phyloP scores from a whole-genome alignment of 1,140 invertebrate species.

The Diachasmimorpha longicaudata region DNA sequence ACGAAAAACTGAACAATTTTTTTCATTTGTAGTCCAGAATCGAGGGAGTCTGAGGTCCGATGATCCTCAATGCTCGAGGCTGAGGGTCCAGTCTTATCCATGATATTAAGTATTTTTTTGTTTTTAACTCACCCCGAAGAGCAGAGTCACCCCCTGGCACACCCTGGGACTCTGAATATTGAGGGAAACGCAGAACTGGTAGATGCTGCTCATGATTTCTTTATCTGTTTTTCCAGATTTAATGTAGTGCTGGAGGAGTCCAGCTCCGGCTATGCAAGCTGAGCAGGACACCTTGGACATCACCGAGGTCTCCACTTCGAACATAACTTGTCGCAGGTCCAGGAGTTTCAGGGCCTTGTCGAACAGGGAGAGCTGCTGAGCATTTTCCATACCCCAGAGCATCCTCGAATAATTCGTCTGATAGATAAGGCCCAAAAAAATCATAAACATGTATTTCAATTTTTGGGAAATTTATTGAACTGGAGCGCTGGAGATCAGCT shows the following conservation, averaged over 20 bases:
- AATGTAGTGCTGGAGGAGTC: conserved; percentile 85
- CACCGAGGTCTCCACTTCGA: conserved; percentile 87
- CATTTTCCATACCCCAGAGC: conserved; percentile 74
- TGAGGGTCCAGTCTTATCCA: no score
- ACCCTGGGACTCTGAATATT: conserved; percentile 85
- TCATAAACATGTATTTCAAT: no score
- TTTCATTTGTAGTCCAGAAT: no score
- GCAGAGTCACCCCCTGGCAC: conserved; percentile 83
- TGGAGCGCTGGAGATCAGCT: no score
- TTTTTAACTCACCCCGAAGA: conserved; percentile 77
- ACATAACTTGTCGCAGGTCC: conserved; percentile 82
- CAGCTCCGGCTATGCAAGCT: conserved; percentile 86
- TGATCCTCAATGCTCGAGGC: no score
- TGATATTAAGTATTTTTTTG: no score
- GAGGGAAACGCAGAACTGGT: conserved; percentile 83
- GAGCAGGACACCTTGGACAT: conserved; percentile 91
- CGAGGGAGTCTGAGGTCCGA: no score
- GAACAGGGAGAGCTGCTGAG: conserved; percentile 71
- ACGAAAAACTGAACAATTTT: no score
- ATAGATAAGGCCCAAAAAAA: no score
- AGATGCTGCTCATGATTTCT: conserved; percentile 85
- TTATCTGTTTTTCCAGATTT: conserved; percentile 79
- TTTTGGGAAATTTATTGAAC: no score
- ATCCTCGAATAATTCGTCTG: conserved; percentile 67
- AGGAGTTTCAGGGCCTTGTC: conserved; percentile 82